Conservation (phyloP, 2,888 invertebrate species). For the Dasysyrphus albostriatus region DNA sequence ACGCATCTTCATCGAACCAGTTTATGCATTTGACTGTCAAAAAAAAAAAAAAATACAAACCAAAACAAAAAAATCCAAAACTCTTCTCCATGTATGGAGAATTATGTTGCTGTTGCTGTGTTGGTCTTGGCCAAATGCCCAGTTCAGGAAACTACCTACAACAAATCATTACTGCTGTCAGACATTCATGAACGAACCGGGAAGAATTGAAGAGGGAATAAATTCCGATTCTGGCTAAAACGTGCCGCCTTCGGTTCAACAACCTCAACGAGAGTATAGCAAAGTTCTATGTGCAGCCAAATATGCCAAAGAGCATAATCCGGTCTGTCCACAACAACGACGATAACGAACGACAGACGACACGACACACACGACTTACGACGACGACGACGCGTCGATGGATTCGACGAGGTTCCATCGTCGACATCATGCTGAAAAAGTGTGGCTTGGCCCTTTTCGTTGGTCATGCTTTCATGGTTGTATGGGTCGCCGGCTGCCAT, state of each 20-base stretch:
- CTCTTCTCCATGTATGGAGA: conserved; percentile 9
- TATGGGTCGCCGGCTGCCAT: background rate
- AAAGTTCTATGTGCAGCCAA: conserved; percentile 36
- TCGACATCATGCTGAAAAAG: conserved; percentile 20
- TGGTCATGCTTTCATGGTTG: conserved; percentile 64
- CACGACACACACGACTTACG: background rate
- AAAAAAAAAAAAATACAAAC: conserved; percentile 15
- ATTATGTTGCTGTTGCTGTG: conserved; percentile 25
- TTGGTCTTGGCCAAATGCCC: conserved; percentile 55
- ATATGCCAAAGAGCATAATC: conserved; percentile 70
- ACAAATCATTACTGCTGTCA: conserved; percentile 73
- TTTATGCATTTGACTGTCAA: conserved; percentile 33
- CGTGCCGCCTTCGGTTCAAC: conserved; percentile 69
- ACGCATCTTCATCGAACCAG: conserved; percentile 46
- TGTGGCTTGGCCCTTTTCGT: conserved; percentile 60
- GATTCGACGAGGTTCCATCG: conserved; percentile 18
- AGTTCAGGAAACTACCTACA: conserved; percentile 57
- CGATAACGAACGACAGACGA: conserved; percentile 11
- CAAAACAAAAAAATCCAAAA: conserved; percentile 14
- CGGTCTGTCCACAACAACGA: conserved; percentile 61
- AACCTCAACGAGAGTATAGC: conserved; percentile 52
- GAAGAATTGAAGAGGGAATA: conserved; percentile 50
- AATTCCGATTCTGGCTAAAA: conserved; percentile 65
- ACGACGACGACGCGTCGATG: conserved; percentile 42
- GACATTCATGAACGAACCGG: conserved; percentile 40